These are phyloP conservation scores for Cygnus buccinator DNA, from an alignment of 2,113 vertebrate genomes.

Conservation along the genomic window DNA sequence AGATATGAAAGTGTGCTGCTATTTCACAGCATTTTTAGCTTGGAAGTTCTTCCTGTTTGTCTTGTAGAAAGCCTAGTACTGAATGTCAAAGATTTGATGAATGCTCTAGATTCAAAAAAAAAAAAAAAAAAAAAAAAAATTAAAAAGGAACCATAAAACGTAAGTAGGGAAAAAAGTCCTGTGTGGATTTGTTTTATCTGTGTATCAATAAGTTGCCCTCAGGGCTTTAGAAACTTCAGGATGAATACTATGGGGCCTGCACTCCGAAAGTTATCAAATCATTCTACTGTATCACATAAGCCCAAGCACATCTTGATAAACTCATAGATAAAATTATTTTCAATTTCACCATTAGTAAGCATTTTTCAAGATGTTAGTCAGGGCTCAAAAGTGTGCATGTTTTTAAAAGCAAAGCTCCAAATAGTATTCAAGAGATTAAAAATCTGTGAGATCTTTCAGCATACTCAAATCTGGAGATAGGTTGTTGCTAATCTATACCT, in stretches of 20 bases:
- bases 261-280: not conserved
- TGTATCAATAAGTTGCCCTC: not conserved
- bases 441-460: not conserved
- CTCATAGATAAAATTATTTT: not conserved
- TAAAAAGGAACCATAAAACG: not conserved
- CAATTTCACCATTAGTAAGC: not conserved
- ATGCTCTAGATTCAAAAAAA: not conserved
- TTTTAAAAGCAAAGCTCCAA: not conserved
- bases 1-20: not conserved
- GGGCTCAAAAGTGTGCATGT: not conserved
- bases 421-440: not conserved
- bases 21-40: not conserved
- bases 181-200: not conserved
- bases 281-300: not conserved
- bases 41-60: not conserved
- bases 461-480: not conserved
- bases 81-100: not conserved
- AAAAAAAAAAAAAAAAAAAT: not conserved
- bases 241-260: not conserved
- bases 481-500: not conserved
- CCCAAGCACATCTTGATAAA: not conserved
- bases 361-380: not conserved
- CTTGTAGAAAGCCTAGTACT: not conserved
- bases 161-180: not conserved
- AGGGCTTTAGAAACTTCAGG: not conserved